Evolutionary conservation across 2,888 invertebrate species (phyloP), one percentile per base, ranked within the genome.

Genomic region (Chalcosyrphus nemorum): DNA sequence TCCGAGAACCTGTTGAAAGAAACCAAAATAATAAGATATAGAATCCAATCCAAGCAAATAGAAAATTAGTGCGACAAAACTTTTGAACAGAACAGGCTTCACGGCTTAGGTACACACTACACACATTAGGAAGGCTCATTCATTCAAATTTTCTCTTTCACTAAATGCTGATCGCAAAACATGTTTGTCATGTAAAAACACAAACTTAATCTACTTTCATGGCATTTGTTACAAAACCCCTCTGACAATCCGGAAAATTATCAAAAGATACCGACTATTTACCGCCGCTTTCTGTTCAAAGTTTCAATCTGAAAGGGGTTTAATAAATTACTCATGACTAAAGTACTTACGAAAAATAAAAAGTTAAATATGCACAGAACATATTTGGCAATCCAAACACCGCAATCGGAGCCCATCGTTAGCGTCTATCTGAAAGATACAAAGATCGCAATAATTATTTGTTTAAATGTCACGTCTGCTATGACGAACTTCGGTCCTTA

Each of bases 311-410:
- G 24, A 24, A 50, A 29, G 29, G n/a, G n/a, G n/a, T n/a, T n/a
- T n/a, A n/a, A n/a, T n/a, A n/a, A n/a, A 57, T 63, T 35, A 24
- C 6, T 4, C 41, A 9, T 47, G 41, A 56, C 24, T 13, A 19
- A 45, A 45, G 86, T 92, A 95, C 95, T 95, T 92, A 95, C 95
- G 89, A 95, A 95, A 91, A 95, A 94, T 86, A 94, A 90, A 89
- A 95, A 95, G 91, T 95, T 95, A 92, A 95, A 94, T 89, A 94
- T 92, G 91, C 95, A 95, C 81, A 95, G 92, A 87, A 95, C 92
- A 92, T 95, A 95, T 92, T 95, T 95, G 89, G 94, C 94, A 90
- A 94, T 92, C 91, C 93, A 94, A 81, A 94, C 93, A 86, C 93
- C 93, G 88, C 94, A 94, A 90, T 94, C 93, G 66, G 90, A 90